Evolutionary conservation across 1,140 invertebrate genomes (phyloP).

Genomic region (Nymphalis io): DNA sequence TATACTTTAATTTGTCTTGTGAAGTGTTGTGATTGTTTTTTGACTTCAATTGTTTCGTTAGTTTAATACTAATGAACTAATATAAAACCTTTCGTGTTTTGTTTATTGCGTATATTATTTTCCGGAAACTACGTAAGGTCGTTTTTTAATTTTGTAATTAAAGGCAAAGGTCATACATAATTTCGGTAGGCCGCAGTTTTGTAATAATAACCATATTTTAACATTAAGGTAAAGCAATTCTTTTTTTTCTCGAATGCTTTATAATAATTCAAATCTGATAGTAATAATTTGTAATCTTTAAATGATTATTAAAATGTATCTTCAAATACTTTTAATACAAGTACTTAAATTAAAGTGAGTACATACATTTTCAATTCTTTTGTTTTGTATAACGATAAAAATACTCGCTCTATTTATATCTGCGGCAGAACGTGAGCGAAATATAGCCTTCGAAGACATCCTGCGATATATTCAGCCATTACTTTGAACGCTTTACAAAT

Average conservation of each 20-base stretch:
- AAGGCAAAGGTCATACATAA: conserved; percentile 7
- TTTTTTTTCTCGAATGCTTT: no score
- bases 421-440: background rate
- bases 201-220: background rate
- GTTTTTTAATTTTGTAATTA: background rate
- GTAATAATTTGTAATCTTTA: no score
- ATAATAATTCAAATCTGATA: no score
- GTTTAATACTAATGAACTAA: background rate
- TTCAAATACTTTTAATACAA: no score
- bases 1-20: background rate
- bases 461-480: background rate
- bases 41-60: background rate
- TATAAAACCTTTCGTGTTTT: no score
- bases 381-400: background rate
- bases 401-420: background rate
- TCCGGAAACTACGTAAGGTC: background rate
- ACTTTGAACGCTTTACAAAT: background rate
- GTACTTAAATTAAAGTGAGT: no score
- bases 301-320: no score
- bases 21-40: conserved; percentile 13
- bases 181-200: background rate
- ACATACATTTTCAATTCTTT: background rate
- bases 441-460: background rate
- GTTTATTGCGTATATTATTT: no score
- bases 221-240: no score